Conservation (phyloP, 2,888 invertebrate species). For the Cartodere bifasciata region DNA sequence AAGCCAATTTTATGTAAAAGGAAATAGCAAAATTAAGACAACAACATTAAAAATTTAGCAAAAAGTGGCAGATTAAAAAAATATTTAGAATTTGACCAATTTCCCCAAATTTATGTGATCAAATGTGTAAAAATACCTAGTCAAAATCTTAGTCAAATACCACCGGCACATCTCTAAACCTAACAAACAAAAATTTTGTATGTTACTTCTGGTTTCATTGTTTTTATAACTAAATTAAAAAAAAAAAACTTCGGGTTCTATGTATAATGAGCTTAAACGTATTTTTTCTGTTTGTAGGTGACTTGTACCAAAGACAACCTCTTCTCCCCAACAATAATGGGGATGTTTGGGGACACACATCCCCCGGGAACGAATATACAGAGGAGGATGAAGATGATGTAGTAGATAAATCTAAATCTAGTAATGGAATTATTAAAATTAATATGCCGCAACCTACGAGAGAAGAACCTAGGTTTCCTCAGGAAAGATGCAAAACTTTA, state of each 20-base stretch:
- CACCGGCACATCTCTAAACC: too few species aligned
- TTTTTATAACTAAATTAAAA: background rate
- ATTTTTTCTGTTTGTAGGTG: conserved; percentile 27
- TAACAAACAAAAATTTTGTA: too few species aligned
- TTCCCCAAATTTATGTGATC: too few species aligned
- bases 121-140: too few species aligned
- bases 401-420: conserved; percentile 27
- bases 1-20: too few species aligned
- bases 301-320: conserved; percentile 48
- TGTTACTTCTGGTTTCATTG: background rate
- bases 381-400: conserved; percentile 38
- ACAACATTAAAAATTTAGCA: too few species aligned
- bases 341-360: conserved; percentile 38
- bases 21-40: too few species aligned
- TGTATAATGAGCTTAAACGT: background rate
- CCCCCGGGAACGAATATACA: conserved; percentile 32
- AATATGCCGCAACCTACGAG: conserved; percentile 53
- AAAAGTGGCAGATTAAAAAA: too few species aligned
- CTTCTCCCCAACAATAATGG: conserved; percentile 39
- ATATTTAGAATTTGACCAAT: too few species aligned
- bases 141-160: too few species aligned
- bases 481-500: conserved; percentile 74
- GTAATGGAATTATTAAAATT: conserved; percentile 45
- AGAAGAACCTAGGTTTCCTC: conserved; percentile 67
- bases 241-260: background rate